Conservation (phyloP, 2,888 invertebrate species). For the Calliphora vomitoria region DNA sequence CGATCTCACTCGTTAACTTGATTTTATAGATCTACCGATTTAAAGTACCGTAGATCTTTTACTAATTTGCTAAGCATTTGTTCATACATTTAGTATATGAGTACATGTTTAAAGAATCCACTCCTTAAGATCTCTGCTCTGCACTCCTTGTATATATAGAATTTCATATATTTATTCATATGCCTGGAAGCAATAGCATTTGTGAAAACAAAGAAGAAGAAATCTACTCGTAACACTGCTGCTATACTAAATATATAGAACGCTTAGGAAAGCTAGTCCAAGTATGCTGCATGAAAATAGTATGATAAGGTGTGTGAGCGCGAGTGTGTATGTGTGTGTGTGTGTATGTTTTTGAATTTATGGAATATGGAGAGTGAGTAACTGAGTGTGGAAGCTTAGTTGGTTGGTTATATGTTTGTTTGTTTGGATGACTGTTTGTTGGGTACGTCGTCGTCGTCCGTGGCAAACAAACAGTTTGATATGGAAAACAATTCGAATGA, state of each 20-base stretch:
- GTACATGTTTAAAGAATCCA: not conserved
- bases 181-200: slow-evolving; percentile 61
- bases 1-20: no score
- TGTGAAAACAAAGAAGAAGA: slow-evolving; percentile 38
- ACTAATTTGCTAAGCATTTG: no score
- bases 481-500: slow-evolving; percentile 29
- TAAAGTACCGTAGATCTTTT: no score
- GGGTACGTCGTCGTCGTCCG: not conserved
- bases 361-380: not conserved
- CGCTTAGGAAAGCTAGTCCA: slow-evolving; percentile 45
- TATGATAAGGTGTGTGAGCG: slow-evolving; percentile 1
- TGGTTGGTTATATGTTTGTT: not conserved
- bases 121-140: not conserved
- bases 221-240: slow-evolving; percentile 1
- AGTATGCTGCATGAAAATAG: slow-evolving; percentile 18
- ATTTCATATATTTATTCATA: slow-evolving; percentile 45
- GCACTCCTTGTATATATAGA: slow-evolving; percentile 1
- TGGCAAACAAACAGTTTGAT: not conserved
- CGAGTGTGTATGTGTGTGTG: not conserved
- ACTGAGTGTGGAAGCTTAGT: slow-evolving; percentile 23
- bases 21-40: no score
- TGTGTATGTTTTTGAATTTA: slow-evolving; percentile 3
- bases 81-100: no score
- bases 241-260: slow-evolving; percentile 20
- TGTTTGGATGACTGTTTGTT: slow-evolving; percentile 5